Base-by-base conservation (phyloP, 92 coral and sea anemone species). In the Siderastrea siderea region DNA sequence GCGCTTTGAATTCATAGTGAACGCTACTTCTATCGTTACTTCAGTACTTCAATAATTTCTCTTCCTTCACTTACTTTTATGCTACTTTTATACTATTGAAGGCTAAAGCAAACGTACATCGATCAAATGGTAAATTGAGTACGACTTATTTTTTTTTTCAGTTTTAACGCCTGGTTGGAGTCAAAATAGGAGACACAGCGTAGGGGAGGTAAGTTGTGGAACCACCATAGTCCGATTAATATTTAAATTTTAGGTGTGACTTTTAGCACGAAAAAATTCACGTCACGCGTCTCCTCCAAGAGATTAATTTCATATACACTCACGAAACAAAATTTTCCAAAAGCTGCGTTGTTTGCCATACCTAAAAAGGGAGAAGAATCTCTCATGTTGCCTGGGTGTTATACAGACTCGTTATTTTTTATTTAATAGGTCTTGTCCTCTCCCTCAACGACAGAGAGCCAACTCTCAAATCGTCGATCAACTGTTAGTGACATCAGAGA, bases 171-270 rank as follows among this genome's bases (percentile, higher is more conserved):
- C 60, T 73, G 45, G 3, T 51, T 50, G 77, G 77, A 73, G n/a
- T 26, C 15, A 19, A 17, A 8, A 5, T 51, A 19, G 77, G 16
- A 16, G 77, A 73, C 77, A 19, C 77, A 73, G 77, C 53, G 44
- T 60, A 52, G 45, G 77, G 5, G 77, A 73, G 77, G 77, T 73
- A 73, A 52, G 77, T 49, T 16, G 7, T 51, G 47, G 5, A 19
- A 1, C 6, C 1, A 1, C 46, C 1, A 38, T 38, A 4, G 68
- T 7, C 68, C 62, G 15, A 15, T 12, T 11, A 58, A 6, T 5
- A 10, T 58, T 26, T 26, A 26, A 58, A 15, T 58, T 15, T 58
- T 57, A 14, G 5, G 61, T 57, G 9, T 57, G 61, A 57, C 2
- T 57, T 57, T 14, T 57, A 57, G 61, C 38, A 26, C 38, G 38